phyloP scores from a whole-genome alignment of 2,888 invertebrate genomes.

The Chromoteleia sp. region DNA sequence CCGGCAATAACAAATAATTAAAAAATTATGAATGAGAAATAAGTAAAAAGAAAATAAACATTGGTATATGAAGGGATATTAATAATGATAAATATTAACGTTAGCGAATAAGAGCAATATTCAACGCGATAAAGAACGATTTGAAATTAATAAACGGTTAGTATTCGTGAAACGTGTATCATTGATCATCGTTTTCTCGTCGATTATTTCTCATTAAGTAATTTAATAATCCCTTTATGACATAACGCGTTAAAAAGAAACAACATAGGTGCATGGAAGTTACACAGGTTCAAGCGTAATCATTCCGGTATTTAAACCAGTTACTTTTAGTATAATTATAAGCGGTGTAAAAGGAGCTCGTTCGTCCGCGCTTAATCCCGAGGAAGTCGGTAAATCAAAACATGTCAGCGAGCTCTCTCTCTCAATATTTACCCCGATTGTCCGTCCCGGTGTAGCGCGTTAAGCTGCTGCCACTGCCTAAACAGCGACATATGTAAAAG shows the following conservation, averaged over 20 bases:
- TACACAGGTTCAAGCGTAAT: neutral
- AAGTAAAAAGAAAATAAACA: too few relatives aligned
- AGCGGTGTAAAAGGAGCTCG: neutral
- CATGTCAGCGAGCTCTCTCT: conserved; percentile 41
- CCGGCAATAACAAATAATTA: too few relatives aligned
- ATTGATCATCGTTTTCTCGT: neutral
- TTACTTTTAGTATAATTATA: neutral
- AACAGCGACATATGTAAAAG: conserved; percentile 44
- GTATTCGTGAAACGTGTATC: neutral
- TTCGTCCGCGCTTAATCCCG: conserved; percentile 15
- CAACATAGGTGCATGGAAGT: too few relatives aligned
- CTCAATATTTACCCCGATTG: conserved; percentile 44
- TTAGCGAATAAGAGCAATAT: too few relatives aligned
- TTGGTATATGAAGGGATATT: too few relatives aligned
- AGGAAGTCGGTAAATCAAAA: conserved; percentile 52
- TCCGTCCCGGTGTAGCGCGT: neutral
- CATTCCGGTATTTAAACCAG: conserved; percentile 16
- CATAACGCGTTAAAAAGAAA: neutral
- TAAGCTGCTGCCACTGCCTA: conserved; percentile 15
- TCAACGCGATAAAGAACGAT: neutral
- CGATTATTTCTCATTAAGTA: neutral
- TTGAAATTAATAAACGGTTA: neutral
- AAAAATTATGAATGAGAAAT: too few relatives aligned
- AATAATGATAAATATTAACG: too few relatives aligned
- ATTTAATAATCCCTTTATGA: neutral